Percentiles rank a stretch among this genome's conserved stretches.
Conservation (phyloP, 92 coral and sea anemone species). For the Blastomussa wellsi region DNA sequence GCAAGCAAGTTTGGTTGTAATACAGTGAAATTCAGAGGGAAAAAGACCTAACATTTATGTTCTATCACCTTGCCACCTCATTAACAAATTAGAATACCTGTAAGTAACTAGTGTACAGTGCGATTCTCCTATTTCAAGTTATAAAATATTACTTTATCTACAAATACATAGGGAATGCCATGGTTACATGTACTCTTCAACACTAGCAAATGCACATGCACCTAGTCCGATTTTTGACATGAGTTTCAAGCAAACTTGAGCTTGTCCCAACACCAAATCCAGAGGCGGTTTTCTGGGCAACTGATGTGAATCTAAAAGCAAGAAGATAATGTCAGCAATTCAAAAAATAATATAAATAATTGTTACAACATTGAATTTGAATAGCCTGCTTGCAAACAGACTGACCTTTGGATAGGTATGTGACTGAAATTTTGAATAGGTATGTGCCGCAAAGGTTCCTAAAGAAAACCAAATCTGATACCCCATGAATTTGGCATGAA, state of each 20-base stretch:
- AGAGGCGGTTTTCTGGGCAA: constrained; percentile 95
- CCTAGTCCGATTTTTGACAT: constrained; percentile 96
- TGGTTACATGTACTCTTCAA: constrained; percentile 80
- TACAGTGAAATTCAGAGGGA: neutral
- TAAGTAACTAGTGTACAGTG: neutral
- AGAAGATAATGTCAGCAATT: neutral
- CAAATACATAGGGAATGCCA: neutral
- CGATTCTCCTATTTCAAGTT: neutral
- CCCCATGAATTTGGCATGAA: too few relatives aligned
- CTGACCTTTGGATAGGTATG: neutral
- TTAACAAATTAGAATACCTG: neutral
- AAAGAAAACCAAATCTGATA: too few relatives aligned
- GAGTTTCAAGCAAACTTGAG: constrained; percentile 87
- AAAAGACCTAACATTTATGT: neutral
- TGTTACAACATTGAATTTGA: neutral
- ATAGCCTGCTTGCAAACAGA: neutral
- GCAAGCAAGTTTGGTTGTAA: too few relatives aligned
- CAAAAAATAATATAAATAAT: neutral
- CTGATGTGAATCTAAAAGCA: constrained; percentile 85
- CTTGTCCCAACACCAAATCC: constrained; percentile 93
- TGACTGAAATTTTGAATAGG: too few relatives aligned
- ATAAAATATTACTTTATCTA: neutral
- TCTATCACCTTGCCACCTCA: neutral
- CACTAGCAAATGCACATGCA: constrained; percentile 98
- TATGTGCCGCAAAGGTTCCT: too few relatives aligned